Percentiles rank a stretch among this genome's conserved stretches.
Evolutionary conservation across 2,113 vertebrate species (phyloP).

Genomic region (Myiopsitta monachus): DNA sequence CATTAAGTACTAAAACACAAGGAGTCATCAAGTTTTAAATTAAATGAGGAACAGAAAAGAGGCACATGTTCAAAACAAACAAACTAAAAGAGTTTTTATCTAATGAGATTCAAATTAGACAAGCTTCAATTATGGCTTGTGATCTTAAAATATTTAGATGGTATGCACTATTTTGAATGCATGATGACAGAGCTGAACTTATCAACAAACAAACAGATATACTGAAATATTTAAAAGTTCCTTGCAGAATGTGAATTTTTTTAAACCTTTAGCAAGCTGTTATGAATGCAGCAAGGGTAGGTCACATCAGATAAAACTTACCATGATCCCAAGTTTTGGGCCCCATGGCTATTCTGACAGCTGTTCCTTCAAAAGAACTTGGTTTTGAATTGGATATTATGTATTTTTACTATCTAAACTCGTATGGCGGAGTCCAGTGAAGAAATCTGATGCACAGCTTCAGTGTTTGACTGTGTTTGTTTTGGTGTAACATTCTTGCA

Average conservation of each 20-base stretch:
- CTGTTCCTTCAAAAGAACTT: not conserved
- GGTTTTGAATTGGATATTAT: not conserved
- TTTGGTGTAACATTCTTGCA: not conserved
- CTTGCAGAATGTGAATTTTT: not conserved
- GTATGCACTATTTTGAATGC: not conserved
- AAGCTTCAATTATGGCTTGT: not conserved
- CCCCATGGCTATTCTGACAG: not conserved
- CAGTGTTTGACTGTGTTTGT: not conserved
- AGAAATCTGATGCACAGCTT: not conserved
- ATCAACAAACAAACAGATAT: not conserved
- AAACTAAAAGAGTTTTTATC: not conserved
- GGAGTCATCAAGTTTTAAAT: not conserved
- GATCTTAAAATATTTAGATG: not conserved
- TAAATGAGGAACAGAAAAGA: not conserved
- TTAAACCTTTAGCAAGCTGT: not conserved
- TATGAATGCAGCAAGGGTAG: not conserved
- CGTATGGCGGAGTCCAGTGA: not conserved
- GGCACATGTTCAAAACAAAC: constrained; percentile 18
- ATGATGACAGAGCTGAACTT: not conserved
- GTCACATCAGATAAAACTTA: not conserved
- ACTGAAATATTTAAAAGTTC: not conserved
- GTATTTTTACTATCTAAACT: not conserved
- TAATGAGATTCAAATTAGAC: constrained; percentile 23
- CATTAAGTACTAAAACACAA: not conserved
- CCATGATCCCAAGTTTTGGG: not conserved